These are phyloP conservation scores for Darevskia mixta DNA, from an alignment of 2,797 vertebrate species.

Conservation along the genomic window DNA sequence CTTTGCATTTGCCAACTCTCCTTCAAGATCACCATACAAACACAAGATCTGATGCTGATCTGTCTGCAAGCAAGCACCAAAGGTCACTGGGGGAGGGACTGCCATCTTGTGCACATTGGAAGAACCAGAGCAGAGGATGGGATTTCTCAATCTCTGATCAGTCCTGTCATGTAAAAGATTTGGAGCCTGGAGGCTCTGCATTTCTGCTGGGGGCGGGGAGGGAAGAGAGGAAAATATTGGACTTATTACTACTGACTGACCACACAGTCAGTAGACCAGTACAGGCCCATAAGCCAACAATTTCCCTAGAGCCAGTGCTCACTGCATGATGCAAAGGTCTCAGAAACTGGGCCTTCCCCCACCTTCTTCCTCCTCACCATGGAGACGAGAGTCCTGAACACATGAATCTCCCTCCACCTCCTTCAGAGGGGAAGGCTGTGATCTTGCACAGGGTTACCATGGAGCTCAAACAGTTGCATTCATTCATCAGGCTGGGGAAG, in stretches of 20 bases:
- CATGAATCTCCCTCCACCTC: background rate
- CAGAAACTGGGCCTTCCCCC: background rate
- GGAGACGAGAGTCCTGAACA: background rate
- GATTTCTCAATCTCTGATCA: slow-evolving; percentile 55
- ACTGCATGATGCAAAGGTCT: background rate
- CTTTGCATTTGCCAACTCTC: no score
- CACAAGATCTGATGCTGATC: background rate
- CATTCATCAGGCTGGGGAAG: background rate
- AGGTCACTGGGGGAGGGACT: background rate
- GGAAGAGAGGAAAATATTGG: background rate
- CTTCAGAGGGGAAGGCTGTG: background rate
- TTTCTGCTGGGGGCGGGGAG: background rate
- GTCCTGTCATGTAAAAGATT: slow-evolving; percentile 12
- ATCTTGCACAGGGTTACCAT: background rate
- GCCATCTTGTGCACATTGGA: slow-evolving; percentile 41
- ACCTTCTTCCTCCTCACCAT: background rate
- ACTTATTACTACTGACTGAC: background rate
- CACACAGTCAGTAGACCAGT: background rate
- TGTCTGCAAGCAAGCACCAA: background rate
- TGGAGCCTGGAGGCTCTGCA: background rate
- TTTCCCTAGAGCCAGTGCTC: background rate
- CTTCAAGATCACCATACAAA: background rate
- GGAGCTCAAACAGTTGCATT: background rate
- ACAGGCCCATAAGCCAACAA: background rate
- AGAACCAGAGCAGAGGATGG: slow-evolving; percentile 52